Evolutionary conservation across 2,797 vertebrate genomes (phyloP).

Genomic region (Enteromius viviparus): DNA sequence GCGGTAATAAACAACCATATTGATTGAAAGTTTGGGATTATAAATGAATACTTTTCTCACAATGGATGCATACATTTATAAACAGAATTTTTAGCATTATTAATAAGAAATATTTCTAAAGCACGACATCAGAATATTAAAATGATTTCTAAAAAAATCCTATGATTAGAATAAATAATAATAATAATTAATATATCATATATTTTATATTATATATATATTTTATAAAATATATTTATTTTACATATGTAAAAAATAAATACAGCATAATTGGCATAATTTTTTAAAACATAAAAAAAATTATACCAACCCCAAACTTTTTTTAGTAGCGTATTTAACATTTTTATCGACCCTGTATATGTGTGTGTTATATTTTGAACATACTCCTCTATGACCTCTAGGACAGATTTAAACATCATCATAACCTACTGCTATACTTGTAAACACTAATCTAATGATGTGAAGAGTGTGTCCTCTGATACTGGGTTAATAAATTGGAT

Average conservation of each 20-base stretch:
- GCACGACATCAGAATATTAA: background rate
- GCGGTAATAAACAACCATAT: background rate
- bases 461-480: constrained; percentile 27
- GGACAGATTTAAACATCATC: constrained; percentile 2
- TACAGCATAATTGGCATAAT: background rate
- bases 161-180: background rate
- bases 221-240: background rate
- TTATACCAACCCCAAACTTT: background rate
- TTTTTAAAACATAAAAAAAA: background rate
- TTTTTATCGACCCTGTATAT: background rate
- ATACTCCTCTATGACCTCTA: constrained; percentile 13
- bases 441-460: constrained; percentile 31
- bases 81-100: background rate
- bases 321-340: background rate
- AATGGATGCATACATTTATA: background rate
- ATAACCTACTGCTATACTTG: background rate
- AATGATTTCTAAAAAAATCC: background rate
- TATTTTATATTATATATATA: too few relatives aligned
- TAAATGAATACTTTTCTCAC: background rate
- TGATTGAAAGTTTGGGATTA: background rate
- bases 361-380: background rate
- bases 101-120: background rate
- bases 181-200: too few relatives aligned
- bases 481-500: constrained; percentile 60
- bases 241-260: background rate